A percentile compares a stretch with the other conserved stretches of the same genome.
phyloP scores from a whole-genome alignment of 2,797 vertebrate species.

The Lophotriccus pileatus region DNA sequence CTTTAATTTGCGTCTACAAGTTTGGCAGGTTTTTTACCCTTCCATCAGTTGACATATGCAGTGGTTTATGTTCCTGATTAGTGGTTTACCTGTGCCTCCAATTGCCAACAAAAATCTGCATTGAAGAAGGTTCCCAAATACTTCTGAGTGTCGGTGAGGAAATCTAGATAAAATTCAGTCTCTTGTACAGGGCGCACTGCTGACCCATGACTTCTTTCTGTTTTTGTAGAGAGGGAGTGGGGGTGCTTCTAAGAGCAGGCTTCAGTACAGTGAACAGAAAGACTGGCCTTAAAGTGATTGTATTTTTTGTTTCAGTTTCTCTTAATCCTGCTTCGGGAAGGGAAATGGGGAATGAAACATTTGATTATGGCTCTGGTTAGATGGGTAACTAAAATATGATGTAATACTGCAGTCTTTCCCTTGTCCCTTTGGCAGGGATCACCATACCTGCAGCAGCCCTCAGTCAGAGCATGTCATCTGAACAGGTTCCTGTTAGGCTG shows the following conservation, averaged over 20 bases:
- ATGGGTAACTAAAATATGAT: neutral
- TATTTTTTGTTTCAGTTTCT: slow-evolving; percentile 1
- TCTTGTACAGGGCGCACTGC: neutral
- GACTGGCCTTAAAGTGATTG: neutral
- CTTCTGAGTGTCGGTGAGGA: slow-evolving; percentile 22
- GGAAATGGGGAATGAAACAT: neutral
- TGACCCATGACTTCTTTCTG: slow-evolving; percentile 19
- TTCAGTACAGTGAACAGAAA: neutral
- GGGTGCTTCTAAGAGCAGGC: neutral
- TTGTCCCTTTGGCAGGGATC: neutral
- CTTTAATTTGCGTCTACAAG: neutral
- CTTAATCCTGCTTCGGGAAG: neutral
- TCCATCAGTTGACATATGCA: neutral
- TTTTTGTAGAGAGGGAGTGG: neutral
- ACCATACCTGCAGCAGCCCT: slow-evolving; percentile 40
- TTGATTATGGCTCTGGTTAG: slow-evolving; percentile 27
- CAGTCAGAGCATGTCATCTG: slow-evolving; percentile 15
- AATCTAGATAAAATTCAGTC: slow-evolving; percentile 3
- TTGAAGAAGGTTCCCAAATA: slow-evolving; percentile 9
- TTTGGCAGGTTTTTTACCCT: neutral
- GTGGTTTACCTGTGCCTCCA: slow-evolving; percentile 49
- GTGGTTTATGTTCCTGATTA: slow-evolving; percentile 24
- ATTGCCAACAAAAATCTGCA: slow-evolving; percentile 23
- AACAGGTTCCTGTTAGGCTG: slow-evolving; percentile 40
- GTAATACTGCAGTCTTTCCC: neutral